Base-by-base conservation (phyloP, 2,888 invertebrate genomes). In the Erpobdella octoculata region DNA sequence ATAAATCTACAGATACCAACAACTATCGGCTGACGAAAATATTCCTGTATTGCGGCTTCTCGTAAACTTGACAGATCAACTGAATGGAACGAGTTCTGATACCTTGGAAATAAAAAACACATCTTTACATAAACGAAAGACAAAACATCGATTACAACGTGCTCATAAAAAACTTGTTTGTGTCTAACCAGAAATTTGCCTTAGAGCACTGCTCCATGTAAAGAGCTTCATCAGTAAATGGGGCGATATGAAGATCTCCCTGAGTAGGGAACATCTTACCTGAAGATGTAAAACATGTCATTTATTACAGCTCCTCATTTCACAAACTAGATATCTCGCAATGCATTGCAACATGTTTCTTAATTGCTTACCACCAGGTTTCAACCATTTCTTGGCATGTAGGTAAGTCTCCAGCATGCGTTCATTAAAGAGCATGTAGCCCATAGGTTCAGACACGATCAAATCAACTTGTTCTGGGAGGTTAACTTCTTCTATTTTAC, bases 401-500 rank as follows among this genome's bases (percentile, higher is more conserved):
- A 98, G 86, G 85, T 93, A 98, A 0, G 95, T 95, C 85, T 98
- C 98, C 77, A 98, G 86, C 98, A 98, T 98, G 75, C 97, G 87
- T 84, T 98, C 97, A 85, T 98, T 98, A 84, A 95, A 95, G 72
- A 98, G 85, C 97, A 98, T 97, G 83, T 98, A 98, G n/a, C 97
- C 97, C 97, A 98, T 98, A 0, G 97, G 97, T 85, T 98, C 98
- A 1, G 95, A 96, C 77, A 98, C 92, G 78, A 98, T 96, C 59
- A 95, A 89, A 85, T 98, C 97, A 28, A 98, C 96, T 48, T 69
- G 4, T 83, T 97, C 96, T 0, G 96, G 94, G 75, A 98, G 85
- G 77, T 91, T 91, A 61, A 98, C 92, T 85, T 98, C 98, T 84
- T 98, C 98, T 74, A 98, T 93, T 87, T 98, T 98, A 1, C 96